A percentile compares a stretch with the other conserved stretches of the same genome.
phyloP scores from a whole-genome alignment of 2,888 invertebrate genomes.

The Oligia strigilis region DNA sequence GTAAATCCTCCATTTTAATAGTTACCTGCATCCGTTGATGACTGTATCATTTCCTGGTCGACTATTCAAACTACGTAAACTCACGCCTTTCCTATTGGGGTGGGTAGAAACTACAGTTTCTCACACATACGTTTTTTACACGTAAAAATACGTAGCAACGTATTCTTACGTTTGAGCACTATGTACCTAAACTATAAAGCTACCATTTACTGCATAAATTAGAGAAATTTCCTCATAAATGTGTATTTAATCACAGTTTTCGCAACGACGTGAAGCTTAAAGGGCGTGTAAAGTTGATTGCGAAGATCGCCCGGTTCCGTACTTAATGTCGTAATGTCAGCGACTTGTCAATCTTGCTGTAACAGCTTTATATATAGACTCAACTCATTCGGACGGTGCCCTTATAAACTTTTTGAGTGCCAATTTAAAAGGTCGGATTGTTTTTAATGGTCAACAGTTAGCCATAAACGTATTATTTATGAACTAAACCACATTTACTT shows the following conservation, averaged over 20 bases:
- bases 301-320: conserved; percentile 59
- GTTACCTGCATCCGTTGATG: background rate
- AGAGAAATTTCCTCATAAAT: conserved; percentile 59
- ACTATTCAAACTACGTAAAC: background rate
- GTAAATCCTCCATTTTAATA: background rate
- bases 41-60: background rate
- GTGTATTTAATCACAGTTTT: conserved; percentile 62
- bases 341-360: conserved; percentile 59
- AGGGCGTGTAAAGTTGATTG: conserved; percentile 64
- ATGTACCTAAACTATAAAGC: no score
- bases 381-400: conserved; percentile 8
- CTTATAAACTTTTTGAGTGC: conserved; percentile 22
- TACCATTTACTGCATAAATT: conserved; percentile 9
- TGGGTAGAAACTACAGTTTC: background rate
- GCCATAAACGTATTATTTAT: conserved; percentile 7
- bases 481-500: conserved; percentile 12
- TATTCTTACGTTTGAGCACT: no score
- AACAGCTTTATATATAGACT: conserved; percentile 30
- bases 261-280: conserved; percentile 59
- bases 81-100: background rate
- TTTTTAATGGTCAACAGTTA: conserved; percentile 1
- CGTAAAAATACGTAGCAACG: no score
- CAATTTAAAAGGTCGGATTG: background rate
- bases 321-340: conserved; percentile 58
- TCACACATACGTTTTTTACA: no score